Evolutionary conservation across 2,888 invertebrate genomes (phyloP), one percentile per base, ranked within the genome.

Genomic region (Argyresthia albistria): DNA sequence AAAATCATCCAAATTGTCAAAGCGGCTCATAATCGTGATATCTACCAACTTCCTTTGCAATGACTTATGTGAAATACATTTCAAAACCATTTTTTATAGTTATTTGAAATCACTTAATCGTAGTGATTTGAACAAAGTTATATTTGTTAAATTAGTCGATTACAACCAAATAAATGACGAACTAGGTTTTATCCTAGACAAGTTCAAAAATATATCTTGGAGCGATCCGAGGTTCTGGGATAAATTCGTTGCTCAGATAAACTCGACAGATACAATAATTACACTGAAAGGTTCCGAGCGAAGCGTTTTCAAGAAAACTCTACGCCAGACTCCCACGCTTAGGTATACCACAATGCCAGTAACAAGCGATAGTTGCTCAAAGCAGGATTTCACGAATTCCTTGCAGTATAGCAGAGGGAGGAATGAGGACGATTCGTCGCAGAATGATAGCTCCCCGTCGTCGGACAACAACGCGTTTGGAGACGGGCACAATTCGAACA

Each of bases 181-280:
- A 59, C 64, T 87, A 15, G 73, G 84, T 73, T 80, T 78, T 60
- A 65, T 84, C 50, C 67, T 87, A 72, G 83, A 87, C 71, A 86
- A 84, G 63, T 90, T 93, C 84, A 90, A 90, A 52, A 91, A 91
- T 65, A 89, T 92, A 61, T 90, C 92, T 55, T 93, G 93, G 91
- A 92, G 91, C 59, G 95, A 95, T 69, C 91, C 92, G 51, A 89
- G 93, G 58, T 96, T 96, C 80, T 96, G 96, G 96, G 94, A 95
- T 65, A 93, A 93, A 74, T 89, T 96, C 57, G 89, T 93, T 70
- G 90, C 93, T 55, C 90, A 95, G 87, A 93, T 94, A 46, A 94
- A 95, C 73, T 92, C 93, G 4, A 87, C 86, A 36, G 87, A 87
- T 62, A 87, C 86, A 57, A 84, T 87, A 69, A 89, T 90, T 56